These are phyloP conservation scores for Archocentrus centrarchus DNA, from an alignment of 2,113 vertebrate species.

Conservation along the genomic window DNA sequence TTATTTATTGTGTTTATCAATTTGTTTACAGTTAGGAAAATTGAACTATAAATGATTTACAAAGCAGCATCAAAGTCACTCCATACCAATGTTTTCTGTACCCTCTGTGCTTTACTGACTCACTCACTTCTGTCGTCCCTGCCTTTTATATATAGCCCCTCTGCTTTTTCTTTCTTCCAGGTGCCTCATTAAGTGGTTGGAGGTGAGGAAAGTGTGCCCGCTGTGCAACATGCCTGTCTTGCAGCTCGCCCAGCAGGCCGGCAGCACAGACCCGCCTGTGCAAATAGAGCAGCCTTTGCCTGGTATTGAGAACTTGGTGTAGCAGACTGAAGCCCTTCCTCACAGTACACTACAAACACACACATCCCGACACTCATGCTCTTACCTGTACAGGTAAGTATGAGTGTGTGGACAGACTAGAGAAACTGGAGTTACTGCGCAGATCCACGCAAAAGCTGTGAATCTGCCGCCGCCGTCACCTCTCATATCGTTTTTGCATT, in stretches of 20 bases:
- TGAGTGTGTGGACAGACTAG: constrained; percentile 42
- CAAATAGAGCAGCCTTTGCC: constrained; percentile 89
- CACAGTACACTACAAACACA: constrained; percentile 38
- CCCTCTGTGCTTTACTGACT: neutral
- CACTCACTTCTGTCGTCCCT: neutral
- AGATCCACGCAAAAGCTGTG: constrained; percentile 41
- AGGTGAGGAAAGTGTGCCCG: constrained; percentile 98
- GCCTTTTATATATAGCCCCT: neutral
- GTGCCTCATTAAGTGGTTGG: constrained; percentile 99
- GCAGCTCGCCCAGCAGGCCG: constrained; percentile 93
- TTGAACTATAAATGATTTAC: too few species aligned
- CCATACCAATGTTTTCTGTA: neutral
- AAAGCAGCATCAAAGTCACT: too few species aligned
- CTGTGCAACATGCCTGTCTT: constrained; percentile 98
- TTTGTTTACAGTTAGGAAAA: too few species aligned
- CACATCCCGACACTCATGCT: constrained; percentile 33
- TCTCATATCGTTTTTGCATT: constrained; percentile 39
- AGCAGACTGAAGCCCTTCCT: constrained; percentile 57
- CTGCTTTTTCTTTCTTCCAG: constrained; percentile 71
- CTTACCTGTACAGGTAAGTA: constrained; percentile 70
- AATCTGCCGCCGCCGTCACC: constrained; percentile 39
- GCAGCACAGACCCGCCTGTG: constrained; percentile 81
- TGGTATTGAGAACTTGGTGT: constrained; percentile 93
- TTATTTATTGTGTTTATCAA: too few species aligned
- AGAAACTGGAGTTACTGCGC: constrained; percentile 50